phyloP scores from a whole-genome alignment of 2,797 vertebrate species.

The Synanceia verrucosa region DNA sequence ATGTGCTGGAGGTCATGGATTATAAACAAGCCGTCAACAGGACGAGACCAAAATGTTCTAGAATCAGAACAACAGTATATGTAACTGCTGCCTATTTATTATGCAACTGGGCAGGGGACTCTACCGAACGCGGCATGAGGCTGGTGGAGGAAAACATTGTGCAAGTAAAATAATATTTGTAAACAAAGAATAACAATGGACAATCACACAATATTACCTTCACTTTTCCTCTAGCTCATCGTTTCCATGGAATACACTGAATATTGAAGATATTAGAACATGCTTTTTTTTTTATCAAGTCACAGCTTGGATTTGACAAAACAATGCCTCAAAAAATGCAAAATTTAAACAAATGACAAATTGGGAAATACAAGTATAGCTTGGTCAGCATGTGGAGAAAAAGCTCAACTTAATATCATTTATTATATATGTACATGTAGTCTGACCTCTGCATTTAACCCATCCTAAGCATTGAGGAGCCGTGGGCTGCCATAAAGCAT shows the following conservation, averaged over 20 bases:
- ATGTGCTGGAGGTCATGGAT: not conserved
- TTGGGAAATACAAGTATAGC: not conserved
- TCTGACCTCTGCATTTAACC: no score
- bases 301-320: not conserved
- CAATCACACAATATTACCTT: conserved; percentile 5
- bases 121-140: conserved; percentile 1
- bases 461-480: no score
- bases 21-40: conserved; percentile 51
- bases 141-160: not conserved
- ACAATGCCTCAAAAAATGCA: not conserved
- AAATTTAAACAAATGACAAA: not conserved
- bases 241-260: not conserved
- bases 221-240: not conserved
- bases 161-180: not conserved
- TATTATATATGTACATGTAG: no score
- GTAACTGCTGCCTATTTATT: not conserved
- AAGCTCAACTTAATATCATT: no score
- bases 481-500: no score
- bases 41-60: conserved; percentile 36
- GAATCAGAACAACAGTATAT: conserved; percentile 1
- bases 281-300: not conserved
- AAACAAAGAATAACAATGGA: conserved; percentile 32
- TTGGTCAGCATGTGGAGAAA: no score
- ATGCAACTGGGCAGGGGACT: not conserved
- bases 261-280: not conserved